Base-by-base conservation (phyloP, 2,797 vertebrate species). In the Tenualosa ilisha region DNA sequence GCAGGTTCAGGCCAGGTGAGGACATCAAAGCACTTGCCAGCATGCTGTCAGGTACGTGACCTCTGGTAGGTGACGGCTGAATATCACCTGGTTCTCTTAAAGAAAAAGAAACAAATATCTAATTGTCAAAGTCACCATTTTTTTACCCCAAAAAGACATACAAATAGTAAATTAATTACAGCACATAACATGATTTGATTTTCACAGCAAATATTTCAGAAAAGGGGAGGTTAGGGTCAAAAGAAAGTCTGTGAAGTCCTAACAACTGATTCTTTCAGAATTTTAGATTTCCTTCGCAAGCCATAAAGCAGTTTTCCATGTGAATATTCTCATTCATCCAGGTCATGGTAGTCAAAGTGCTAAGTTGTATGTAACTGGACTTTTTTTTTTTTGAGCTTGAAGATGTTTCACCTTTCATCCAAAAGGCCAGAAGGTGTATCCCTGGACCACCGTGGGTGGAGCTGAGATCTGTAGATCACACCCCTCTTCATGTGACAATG, bases 1-100 rank as follows among this genome's bases (percentile, higher is more conserved):
- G 13, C 15, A 75, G 68, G 68, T 75, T 75, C 68, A 75, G 37
- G 68, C 37, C 68, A 75, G 68, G 37, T 75, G 31, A 37, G 37
- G 72, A 6, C 17, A 40, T 46, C 72, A 46, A 43, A 79, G 15
- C 37, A 46, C 40, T 46, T 43, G 72, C 72, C 72, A 79, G 46
- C 37, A 79, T 43, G 7, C 72, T 17, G 72, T 79, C 72, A 46
- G 40, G 17, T 79, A 46, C 20, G 15, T 43, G 37, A 22, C 15
- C 72, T 79, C 40, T 46, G 15, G 1, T 79, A 43, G 37, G 72
- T 79, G 17, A 46, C 2, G 5, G 17, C 31, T 20, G 68, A 40
- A 75, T 24, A 43, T 6, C 6, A 75, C 12, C 15, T 43, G 1
- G 40, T 75, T 37, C 68, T 20, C 13, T 37, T 4, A 15, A 72